Evolutionary conservation across 2,797 vertebrate species (phyloP).

Genomic region (Ceryle rudis): DNA sequence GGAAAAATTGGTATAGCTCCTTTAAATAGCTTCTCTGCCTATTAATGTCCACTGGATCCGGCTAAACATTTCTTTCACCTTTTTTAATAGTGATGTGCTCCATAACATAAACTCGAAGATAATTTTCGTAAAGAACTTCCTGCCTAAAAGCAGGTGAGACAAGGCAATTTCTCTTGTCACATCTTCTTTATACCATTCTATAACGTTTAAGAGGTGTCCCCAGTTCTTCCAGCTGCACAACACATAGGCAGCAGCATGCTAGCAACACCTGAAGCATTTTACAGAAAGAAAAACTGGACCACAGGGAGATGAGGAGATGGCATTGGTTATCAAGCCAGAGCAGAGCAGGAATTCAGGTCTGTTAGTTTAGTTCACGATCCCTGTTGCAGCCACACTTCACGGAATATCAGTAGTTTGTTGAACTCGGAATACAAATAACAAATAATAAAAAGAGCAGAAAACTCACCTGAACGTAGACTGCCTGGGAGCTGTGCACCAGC

Average conservation of each 20-base stretch:
- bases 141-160: background rate
- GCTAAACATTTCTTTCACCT: background rate
- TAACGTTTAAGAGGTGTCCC: background rate
- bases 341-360: background rate
- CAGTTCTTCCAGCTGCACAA: background rate
- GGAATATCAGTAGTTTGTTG: background rate
- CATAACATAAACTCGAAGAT: background rate
- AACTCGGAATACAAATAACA: background rate
- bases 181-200: background rate
- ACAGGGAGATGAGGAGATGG: background rate
- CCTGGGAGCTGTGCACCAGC: background rate
- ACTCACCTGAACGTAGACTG: conserved; percentile 56
- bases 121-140: background rate
- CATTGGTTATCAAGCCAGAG: background rate
- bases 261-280: background rate
- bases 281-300: background rate
- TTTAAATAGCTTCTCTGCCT: background rate
- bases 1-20: background rate
- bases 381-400: background rate
- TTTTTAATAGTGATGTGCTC: background rate
- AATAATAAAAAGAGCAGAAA: background rate
- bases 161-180: background rate
- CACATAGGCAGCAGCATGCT: background rate
- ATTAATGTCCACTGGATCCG: background rate
- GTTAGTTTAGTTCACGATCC: background rate